Base-by-base conservation (phyloP, 1,140 invertebrate genomes). In the Scaptomyza hsui region DNA sequence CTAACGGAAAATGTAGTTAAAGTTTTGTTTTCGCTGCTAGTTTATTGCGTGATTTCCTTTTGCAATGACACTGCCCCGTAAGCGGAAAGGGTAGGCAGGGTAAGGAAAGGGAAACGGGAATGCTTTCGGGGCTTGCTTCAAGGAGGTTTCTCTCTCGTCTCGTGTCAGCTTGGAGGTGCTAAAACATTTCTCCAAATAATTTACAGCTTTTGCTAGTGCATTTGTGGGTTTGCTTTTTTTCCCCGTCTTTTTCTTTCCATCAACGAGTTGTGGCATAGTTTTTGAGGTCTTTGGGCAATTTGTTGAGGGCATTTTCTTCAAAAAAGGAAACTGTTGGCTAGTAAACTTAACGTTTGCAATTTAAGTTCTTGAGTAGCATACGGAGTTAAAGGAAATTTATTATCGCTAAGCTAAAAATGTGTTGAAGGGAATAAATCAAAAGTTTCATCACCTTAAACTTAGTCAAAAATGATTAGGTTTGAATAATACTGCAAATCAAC, bases 1-100 rank as follows among this genome's bases (percentile, higher is more conserved):
- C 83, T 73, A 88, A 77, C 82, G 82, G 83, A 88, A 88, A 86
- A 88, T 89, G 82, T 89, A 88, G 82, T 88, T 88, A 89, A 88
- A 89, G 78, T 89, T 88, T 88, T 89, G 83, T 88, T 88, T 88
- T 88, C 77, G 73, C 70, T 62, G 64, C 71, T 89, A 89, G 82
- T 88, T 88, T 88, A 88, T 88, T 88, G 83, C 82, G 83, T 88
- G 82, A 88, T 88, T 88, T 88, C 82, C 83, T 88, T 75, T 64
- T 52, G 77, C 75, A 56, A 77, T 86, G 81, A 81, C 82, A 81
- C 69, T 37, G 35, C 13, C 24, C 21, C 16, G 44, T 6, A 13
- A 16, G 48, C 41, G 57, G 37, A 48, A 29, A 29, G 26, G 24
- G 24, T 24, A 24, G 24, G 24, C 24, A 24, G 24, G 26, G 26